Conservation (phyloP, 1,140 invertebrate genomes). For the Apis dorsata region DNA sequence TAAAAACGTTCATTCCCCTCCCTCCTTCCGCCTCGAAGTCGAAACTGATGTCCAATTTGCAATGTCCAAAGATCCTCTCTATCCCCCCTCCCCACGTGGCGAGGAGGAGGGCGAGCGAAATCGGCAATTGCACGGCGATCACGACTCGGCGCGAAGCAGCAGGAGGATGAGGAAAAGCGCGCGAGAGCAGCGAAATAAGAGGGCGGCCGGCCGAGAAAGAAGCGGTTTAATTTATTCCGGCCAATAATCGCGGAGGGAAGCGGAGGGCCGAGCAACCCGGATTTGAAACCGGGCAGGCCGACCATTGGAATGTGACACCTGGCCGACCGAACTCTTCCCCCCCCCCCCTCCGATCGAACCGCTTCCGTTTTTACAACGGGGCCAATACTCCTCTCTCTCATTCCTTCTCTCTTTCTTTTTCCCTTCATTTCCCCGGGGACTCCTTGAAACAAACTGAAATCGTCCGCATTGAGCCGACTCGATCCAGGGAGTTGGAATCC, state of each 20-base stretch:
- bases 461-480: conserved; percentile 32
- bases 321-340: neutral
- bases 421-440: neutral
- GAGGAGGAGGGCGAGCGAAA: neutral
- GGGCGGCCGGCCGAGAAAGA: neutral
- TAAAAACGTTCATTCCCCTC: no score
- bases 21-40: no score
- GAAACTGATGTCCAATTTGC: no score
- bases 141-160: conserved; percentile 11
- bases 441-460: conserved; percentile 23
- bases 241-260: conserved; percentile 21
- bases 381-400: neutral
- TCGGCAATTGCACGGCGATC: conserved; percentile 42
- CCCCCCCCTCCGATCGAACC: neutral
- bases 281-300: conserved; percentile 10
- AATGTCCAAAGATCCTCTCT: no score
- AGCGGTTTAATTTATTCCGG: conserved; percentile 46
- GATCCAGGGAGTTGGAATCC: conserved; percentile 36
- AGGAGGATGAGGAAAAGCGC: no score
- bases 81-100: no score
- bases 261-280: neutral
- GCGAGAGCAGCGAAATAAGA: neutral
- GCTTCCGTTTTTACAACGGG: conserved; percentile 34
- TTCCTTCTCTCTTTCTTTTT: no score
- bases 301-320: conserved; percentile 48